Evolutionary conservation across 1,140 invertebrate genomes (phyloP), one percentile per base, ranked within the genome.

Genomic region (Aplysia californica): DNA sequence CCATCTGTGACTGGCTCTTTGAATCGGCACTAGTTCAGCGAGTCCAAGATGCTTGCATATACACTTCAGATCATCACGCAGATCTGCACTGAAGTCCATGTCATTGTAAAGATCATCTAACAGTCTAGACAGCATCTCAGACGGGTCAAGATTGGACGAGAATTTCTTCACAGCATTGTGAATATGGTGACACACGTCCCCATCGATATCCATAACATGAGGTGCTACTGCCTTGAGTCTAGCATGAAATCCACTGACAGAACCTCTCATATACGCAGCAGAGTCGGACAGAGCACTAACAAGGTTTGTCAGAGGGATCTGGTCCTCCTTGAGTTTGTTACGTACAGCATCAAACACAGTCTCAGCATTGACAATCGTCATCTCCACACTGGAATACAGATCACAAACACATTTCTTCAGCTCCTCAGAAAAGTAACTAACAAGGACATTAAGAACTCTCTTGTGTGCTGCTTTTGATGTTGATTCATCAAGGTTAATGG

Each of bases 121-220:
- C 6, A 61, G 20, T 26, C 26, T 61, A 26, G 6, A 10, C 18
- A 23, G 26, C 58, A 31, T 6, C 10, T 26, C 18, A 61, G 18
- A 10, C 10, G 20, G 10, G 20, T 31, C 29, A 61, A 61, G 58
- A 61, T 18, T 61, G 10, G 58, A 61, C 29, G 58, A 18, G 58
- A 20, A 61, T 61, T 61, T 61, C 26, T 61, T 61, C 10, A 61
- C 58, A 61, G 58, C 26, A 29, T 61, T 61, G 26, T 61, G 58
- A 10, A 61, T 26, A 61, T 61, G 58, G 26, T 61, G 58, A 61
- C 58, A 61, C 6, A 61, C 58, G 29, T 23, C 18, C 6, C 58
- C 58, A 29, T 61, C 58, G 6, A 61, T 61, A 29, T 61, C 58
- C 10, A 23, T 26, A 61, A 61, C n/a, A 50, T 50, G 44, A 10